Base-by-base conservation (phyloP, 2,113 vertebrate species). In the Empidonax alnorum region DNA sequence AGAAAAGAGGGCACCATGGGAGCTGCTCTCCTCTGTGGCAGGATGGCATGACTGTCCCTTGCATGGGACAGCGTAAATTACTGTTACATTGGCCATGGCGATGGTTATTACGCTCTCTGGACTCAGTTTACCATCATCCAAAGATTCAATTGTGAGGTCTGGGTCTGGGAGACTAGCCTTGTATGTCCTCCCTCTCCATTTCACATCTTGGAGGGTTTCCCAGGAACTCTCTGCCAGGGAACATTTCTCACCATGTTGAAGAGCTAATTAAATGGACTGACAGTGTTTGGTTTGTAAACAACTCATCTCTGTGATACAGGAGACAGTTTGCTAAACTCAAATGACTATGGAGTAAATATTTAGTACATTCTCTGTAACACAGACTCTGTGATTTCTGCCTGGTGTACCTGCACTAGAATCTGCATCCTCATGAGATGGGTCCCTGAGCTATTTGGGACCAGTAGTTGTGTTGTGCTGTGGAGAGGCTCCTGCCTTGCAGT, bases 191-290 rank as follows among this genome's bases (percentile, higher is more conserved):
- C 50, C 39, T 94, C 86, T 96, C 84, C 84, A 33, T 95, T 92
- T 96, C 93, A 91, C 1, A 1, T 81, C 94, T 91, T 96, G 94
- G 96, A 96, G 89, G 56, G 35, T 47, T 96, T 95, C 94, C 95
- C 86, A 37, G 91, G 39, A 93, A 1, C 79, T 42, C 37, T 75
- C 33, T 84, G 76, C 93, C 91, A 89, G 56, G 31, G 73, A 94
- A 84, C 91, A 94, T 94, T 87, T 94, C 91, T 91, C 91, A 52
- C 72, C 41, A 23, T 37, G 73, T 89, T 92, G 87, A 94, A 90
- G 73, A 87, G 76, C 84, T 85, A 94, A 90, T 94, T 94, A 96
- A 92, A 75, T 10, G 47, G 52, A 72, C 61, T 94, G 91, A 72
- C 80, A 52, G 73, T 25, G 39, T 86, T 96, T 94, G 80, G 76